Evolutionary conservation across 2,888 invertebrate species (phyloP).

Genomic region (Lasioglossum calceatum): DNA sequence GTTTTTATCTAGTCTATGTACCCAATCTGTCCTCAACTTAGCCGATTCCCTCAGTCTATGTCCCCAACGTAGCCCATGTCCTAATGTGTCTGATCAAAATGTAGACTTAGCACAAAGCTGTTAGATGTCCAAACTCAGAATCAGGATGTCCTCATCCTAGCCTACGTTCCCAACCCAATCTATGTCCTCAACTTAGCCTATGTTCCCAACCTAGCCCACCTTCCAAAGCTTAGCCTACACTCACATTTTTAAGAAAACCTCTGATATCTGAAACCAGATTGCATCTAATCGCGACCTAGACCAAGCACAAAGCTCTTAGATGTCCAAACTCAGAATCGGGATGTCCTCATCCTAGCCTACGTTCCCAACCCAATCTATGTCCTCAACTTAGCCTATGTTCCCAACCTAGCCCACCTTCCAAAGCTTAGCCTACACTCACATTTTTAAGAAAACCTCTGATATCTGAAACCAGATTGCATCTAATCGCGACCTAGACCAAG

Average conservation of each 20-base stretch:
- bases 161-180: neutral
- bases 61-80: too few relatives aligned
- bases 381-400: neutral
- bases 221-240: neutral
- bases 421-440: neutral
- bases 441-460: neutral
- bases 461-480: neutral
- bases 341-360: too few relatives aligned
- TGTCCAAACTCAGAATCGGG: neutral
- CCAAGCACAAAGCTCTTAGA: neutral
- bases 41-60: too few relatives aligned
- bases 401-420: neutral
- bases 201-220: neutral
- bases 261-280: neutral
- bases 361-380: too few relatives aligned
- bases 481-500: neutral
- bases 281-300: neutral
- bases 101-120: neutral
- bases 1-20: too few relatives aligned
- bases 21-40: too few relatives aligned
- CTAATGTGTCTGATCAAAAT: neutral
- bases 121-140: neutral
- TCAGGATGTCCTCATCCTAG: neutral
- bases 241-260: neutral
- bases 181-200: neutral